Conservation (phyloP, 2,113 vertebrate species). For the Leucopsar rothschildi region DNA sequence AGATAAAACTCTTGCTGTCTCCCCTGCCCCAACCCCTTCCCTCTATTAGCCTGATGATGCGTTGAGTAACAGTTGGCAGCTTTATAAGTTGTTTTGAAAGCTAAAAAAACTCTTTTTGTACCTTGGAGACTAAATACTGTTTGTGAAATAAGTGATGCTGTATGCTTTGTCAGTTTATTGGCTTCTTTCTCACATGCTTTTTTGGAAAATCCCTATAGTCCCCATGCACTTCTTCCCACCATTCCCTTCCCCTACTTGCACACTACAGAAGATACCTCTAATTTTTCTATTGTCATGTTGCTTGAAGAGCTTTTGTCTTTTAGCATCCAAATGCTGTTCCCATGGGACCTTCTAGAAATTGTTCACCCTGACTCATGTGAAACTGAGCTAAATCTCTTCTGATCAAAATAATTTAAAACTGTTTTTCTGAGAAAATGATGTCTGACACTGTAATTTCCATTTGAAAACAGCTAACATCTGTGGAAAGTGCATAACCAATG, state of each 20-base stretch:
- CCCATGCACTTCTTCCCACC: neutral
- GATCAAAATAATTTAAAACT: conserved; percentile 45
- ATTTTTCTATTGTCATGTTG: conserved; percentile 1
- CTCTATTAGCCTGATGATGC: neutral
- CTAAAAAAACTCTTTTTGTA: conserved; percentile 33
- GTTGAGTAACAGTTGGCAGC: conserved; percentile 53
- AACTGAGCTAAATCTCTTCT: conserved; percentile 40
- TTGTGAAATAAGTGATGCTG: conserved; percentile 38
- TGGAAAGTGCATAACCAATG: conserved; percentile 48
- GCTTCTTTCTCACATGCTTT: conserved; percentile 5
- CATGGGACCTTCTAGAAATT: conserved; percentile 27
- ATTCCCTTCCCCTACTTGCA: neutral
- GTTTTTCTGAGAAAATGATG: conserved; percentile 59
- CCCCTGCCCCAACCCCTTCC: neutral
- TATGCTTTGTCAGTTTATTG: conserved; percentile 41
- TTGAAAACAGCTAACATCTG: conserved; percentile 64
- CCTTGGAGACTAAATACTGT: conserved; percentile 24
- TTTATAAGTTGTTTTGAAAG: conserved; percentile 52
- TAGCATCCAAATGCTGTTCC: conserved; percentile 26
- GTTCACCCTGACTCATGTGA: conserved; percentile 55
- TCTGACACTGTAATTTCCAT: conserved; percentile 62
- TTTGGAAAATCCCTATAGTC: conserved; percentile 14
- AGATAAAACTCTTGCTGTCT: neutral
- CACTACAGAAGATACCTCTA: neutral
- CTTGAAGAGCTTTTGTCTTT: conserved; percentile 28